Evolutionary conservation across 2,797 vertebrate species (phyloP).

Genomic region (Leptoclinus maculatus): DNA sequence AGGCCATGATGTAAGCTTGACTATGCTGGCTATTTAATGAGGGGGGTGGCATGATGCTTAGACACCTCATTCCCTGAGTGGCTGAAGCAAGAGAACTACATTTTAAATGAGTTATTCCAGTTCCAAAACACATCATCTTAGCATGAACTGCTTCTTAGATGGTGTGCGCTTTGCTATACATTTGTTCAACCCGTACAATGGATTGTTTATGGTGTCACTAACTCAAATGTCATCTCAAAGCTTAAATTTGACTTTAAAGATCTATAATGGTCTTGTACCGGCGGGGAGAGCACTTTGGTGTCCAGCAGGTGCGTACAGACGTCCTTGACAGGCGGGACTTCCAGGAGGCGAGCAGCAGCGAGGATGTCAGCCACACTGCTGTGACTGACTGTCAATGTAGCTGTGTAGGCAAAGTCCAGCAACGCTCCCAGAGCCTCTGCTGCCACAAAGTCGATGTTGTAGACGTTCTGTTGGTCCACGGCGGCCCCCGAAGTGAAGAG

Average conservation of each 20-base stretch:
- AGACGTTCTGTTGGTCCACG: constrained; percentile 96
- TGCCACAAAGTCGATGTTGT: constrained; percentile 95
- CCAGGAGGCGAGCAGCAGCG: constrained; percentile 93
- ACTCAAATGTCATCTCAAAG: constrained; percentile 13
- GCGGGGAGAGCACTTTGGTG: constrained; percentile 90
- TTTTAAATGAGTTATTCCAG: constrained; percentile 1
- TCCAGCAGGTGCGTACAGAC: constrained; percentile 98
- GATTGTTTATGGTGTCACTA: neutral
- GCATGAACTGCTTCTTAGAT: neutral
- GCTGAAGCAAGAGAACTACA: constrained; percentile 16
- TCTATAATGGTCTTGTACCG: constrained; percentile 72
- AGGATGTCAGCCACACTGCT: constrained; percentile 94
- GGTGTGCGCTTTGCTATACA: neutral
- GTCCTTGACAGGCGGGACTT: constrained; percentile 94
- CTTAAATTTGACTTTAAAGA: constrained; percentile 13
- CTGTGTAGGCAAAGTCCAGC: constrained; percentile 98
- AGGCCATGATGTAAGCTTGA: constrained; percentile 68
- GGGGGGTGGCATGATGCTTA: constrained; percentile 38
- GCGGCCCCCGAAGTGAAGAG: constrained; percentile 96
- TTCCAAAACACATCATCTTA: constrained; percentile 1
- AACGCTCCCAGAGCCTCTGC: constrained; percentile 93
- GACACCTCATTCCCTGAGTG: constrained; percentile 9
- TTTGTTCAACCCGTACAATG: neutral
- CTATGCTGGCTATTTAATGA: constrained; percentile 61
- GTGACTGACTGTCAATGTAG: constrained; percentile 96